Percentiles rank a stretch among this genome's conserved stretches.
Evolutionary conservation across 1,140 invertebrate species (phyloP).

Genomic region (Meloidogyne exigua): DNA sequence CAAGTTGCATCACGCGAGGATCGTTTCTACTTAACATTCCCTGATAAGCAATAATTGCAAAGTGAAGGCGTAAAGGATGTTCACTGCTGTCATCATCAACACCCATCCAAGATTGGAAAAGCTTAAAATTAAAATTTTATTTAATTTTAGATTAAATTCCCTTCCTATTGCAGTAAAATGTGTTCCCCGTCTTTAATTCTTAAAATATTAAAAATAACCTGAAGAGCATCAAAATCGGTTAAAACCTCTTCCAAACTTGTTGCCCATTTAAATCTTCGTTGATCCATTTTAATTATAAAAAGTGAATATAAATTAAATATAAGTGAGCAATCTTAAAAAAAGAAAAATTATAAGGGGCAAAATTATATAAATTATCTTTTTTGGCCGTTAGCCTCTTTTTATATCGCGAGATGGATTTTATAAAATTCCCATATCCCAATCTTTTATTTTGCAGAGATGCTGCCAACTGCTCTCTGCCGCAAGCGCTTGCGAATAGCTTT

Average conservation of each 20-base stretch:
- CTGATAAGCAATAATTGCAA: slow-evolving; percentile 34
- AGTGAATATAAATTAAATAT: neutral
- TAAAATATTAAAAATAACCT: slow-evolving; percentile 12
- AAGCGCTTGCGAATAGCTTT: neutral
- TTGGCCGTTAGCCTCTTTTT: too few relatives aligned
- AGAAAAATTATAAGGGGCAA: neutral
- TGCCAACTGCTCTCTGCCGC: neutral
- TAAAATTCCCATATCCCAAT: neutral
- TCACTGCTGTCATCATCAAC: slow-evolving; percentile 36
- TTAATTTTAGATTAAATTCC: too few relatives aligned
- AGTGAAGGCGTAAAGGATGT: slow-evolving; percentile 32
- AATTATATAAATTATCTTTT: neutral
- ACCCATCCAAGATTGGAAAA: slow-evolving; percentile 34
- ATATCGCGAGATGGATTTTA: neutral
- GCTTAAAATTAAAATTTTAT: slow-evolving; percentile 8
- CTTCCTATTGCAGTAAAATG: too few relatives aligned
- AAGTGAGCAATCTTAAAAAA: neutral
- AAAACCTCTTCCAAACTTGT: slow-evolving; percentile 33
- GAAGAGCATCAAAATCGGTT: slow-evolving; percentile 33
- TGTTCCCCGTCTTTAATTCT: too few relatives aligned
- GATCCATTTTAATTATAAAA: neutral
- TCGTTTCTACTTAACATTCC: slow-evolving; percentile 22
- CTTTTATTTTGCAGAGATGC: neutral
- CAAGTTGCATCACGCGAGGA: slow-evolving; percentile 28
- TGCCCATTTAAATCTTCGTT: slow-evolving; percentile 24